Evolutionary conservation across 1,140 invertebrate species (phyloP), one percentile per base, ranked within the genome.

Genomic region (Papilio polyxenes): DNA sequence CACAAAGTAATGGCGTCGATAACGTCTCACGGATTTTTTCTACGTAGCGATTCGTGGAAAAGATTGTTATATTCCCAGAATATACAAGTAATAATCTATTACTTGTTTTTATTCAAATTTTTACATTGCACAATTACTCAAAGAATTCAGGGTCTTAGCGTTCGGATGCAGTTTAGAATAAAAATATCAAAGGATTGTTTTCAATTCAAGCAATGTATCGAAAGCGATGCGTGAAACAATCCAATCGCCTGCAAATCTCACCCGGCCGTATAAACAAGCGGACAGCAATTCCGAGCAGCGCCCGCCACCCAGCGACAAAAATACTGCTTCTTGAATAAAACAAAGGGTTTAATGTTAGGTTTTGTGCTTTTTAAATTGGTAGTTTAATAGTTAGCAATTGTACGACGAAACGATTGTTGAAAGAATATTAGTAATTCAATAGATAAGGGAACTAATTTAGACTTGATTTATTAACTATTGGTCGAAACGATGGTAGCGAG

Each of bases 321-420:
- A 37, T 69, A 69, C 23, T 72, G 31, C 23, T 72, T 40, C 40
- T 72, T 15, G 31, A 37, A 72, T 72, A 72, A 72, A 72, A 72
- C 31, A 37, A 40, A 40, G 31, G 65, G 65, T 37, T 72, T 37
- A 37, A 72, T 72, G 31, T 37, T 37, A 40, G 3, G 13, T 40
- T 37, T 72, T 31, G 23, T 40, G 11, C 4, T 37, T 37, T 13
- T 40, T 13, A 72, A 10, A 11, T 23, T 72, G 31, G 5, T 56
- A 56, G 15, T 17, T 56, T 56, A 56, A 6, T 44, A 44, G 56
- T 59, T 59, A 59, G 56, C 56, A 59, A 59, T 59, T n/a, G 6
- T n/a, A 7, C 7, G 9, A 59, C 56, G 8, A 59, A 17, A 59
- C 56, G 8, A 9, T 59, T 59, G n/a, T 31, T 31, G 23, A 31